Percentiles rank a stretch among this genome's conserved stretches.
These are phyloP conservation scores for Montifringilla adamsi DNA, from an alignment of 2,113 vertebrate species.

Conservation along the genomic window DNA sequence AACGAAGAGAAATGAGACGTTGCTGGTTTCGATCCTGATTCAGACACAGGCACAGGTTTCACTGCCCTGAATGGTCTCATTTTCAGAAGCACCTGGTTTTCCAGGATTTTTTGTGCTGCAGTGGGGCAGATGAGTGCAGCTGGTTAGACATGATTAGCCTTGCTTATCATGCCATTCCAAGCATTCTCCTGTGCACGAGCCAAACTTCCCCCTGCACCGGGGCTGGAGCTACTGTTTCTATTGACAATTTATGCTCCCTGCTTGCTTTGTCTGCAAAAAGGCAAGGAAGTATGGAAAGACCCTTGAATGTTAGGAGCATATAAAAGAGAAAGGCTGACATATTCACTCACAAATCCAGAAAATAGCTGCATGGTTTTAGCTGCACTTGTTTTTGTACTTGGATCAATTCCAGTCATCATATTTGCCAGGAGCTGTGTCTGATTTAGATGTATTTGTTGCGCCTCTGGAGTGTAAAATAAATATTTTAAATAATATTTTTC, in stretches of 20 bases:
- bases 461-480: background rate
- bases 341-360: background rate
- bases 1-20: accelerated
- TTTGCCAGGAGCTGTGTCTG: background rate
- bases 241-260: background rate
- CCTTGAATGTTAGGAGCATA: background rate
- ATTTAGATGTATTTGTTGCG: background rate
- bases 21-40: background rate
- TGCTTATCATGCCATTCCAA: background rate
- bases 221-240: background rate
- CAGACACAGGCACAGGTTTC: background rate
- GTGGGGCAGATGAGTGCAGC: background rate
- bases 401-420: background rate
- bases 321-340: background rate
- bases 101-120: background rate
- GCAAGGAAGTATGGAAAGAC: background rate
- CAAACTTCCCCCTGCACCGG: background rate
- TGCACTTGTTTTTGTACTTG: constrained; percentile 11
- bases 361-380: background rate
- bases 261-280: background rate
- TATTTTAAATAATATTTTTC: constrained; percentile 10
- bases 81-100: background rate
- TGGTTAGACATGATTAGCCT: background rate
- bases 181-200: background rate
- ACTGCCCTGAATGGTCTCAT: accelerated